These are phyloP conservation scores for Colostygia pectinataria DNA, from an alignment of 2,888 invertebrate genomes.

Conservation along the genomic window DNA sequence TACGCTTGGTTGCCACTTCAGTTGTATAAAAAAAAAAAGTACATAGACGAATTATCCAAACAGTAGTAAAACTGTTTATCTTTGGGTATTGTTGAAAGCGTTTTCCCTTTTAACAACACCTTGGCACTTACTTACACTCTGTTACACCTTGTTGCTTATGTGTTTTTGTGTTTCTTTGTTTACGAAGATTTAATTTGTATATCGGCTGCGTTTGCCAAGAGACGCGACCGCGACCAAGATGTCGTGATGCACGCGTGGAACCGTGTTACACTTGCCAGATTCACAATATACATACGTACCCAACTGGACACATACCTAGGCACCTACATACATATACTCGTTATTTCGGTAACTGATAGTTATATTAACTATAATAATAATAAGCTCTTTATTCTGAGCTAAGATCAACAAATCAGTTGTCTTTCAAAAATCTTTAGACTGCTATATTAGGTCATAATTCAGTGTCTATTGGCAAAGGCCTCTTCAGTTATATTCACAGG, in stretches of 20 bases:
- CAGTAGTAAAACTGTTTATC: neutral
- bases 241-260: slow-evolving; percentile 34
- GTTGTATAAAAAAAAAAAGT: too few species aligned
- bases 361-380: slow-evolving; percentile 4
- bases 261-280: slow-evolving; percentile 35
- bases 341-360: slow-evolving; percentile 22
- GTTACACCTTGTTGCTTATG: slow-evolving; percentile 5
- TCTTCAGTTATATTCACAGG: too few species aligned
- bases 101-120: slow-evolving; percentile 6
- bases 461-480: too few species aligned
- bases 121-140: slow-evolving; percentile 4
- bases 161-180: slow-evolving; percentile 29
- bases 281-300: slow-evolving; percentile 18
- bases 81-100: neutral
- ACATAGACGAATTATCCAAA: too few species aligned
- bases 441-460: too few species aligned
- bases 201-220: slow-evolving; percentile 45
- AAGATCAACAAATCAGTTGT: too few species aligned
- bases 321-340: slow-evolving; percentile 1
- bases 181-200: slow-evolving; percentile 21
- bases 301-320: slow-evolving; percentile 1
- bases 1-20: too few species aligned
- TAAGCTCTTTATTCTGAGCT: too few species aligned
- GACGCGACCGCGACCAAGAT: slow-evolving; percentile 40
- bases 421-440: too few species aligned